Conservation (phyloP, 1,140 invertebrate genomes). For the Brevipalpus yothersi region DNA sequence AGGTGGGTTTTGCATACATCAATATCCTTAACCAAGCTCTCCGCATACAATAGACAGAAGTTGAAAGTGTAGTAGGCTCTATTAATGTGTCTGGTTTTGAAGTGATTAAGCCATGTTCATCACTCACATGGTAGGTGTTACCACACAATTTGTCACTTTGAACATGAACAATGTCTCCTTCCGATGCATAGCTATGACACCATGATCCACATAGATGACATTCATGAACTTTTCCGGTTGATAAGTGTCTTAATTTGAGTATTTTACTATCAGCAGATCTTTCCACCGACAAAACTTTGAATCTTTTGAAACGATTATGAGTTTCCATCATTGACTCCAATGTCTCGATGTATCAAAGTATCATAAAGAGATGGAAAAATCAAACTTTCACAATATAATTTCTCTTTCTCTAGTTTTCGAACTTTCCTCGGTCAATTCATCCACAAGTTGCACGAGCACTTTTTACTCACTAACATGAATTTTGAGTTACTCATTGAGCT, state of each 20-base stretch:
- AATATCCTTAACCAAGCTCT: constrained; percentile 38
- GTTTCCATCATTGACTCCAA: too few relatives aligned
- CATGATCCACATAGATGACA: neutral
- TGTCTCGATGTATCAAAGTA: too few relatives aligned
- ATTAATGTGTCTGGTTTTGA: constrained; percentile 59
- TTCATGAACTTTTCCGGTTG: neutral
- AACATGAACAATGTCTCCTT: constrained; percentile 2
- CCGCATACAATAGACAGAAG: constrained; percentile 54
- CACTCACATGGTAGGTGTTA: constrained; percentile 14
- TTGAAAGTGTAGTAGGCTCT: constrained; percentile 55
- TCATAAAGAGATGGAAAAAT: too few relatives aligned
- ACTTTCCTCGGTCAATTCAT: too few relatives aligned
- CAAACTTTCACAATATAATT: too few relatives aligned
- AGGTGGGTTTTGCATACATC: too few relatives aligned
- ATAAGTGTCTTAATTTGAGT: neutral
- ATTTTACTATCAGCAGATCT: neutral
- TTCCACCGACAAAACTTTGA: neutral
- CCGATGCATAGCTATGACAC: neutral
- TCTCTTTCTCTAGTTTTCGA: too few relatives aligned
- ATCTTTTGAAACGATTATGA: neutral
- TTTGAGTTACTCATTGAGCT: too few relatives aligned
- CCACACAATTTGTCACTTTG: neutral
- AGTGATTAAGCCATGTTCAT: constrained; percentile 31
- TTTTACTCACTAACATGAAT: too few relatives aligned
- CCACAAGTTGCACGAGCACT: too few relatives aligned